A percentile compares a stretch with the other conserved stretches of the same genome.
phyloP scores from a whole-genome alignment of 1,140 invertebrate genomes.

The Hyles euphorbiae region DNA sequence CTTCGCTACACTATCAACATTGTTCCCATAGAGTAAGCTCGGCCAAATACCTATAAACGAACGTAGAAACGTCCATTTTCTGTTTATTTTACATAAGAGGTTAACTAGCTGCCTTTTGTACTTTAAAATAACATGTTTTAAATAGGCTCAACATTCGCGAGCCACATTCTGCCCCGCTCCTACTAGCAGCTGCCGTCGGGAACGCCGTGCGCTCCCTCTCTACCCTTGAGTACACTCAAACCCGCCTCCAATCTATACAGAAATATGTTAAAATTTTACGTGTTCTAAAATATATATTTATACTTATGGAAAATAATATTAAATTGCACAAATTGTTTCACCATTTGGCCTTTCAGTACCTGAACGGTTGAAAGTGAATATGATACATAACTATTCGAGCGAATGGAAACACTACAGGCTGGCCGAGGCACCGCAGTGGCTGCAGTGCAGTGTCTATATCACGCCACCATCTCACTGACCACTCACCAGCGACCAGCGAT shows the following conservation, averaged over 20 bases:
- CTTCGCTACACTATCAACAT: slow-evolving; percentile 51
- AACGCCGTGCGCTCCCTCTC: slow-evolving; percentile 35
- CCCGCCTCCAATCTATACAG: slow-evolving; percentile 31
- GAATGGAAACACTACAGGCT: no score
- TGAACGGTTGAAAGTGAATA: slow-evolving; percentile 9
- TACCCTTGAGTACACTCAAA: slow-evolving; percentile 20
- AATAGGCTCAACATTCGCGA: neutral
- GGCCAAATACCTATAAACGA: slow-evolving; percentile 45
- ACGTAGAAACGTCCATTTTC: slow-evolving; percentile 7
- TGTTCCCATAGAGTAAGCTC: slow-evolving; percentile 71
- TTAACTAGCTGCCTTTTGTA: slow-evolving; percentile 61
- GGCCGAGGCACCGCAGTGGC: no score
- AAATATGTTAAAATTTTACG: neutral
- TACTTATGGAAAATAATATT: slow-evolving; percentile 27
- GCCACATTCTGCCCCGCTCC: slow-evolving; percentile 6
- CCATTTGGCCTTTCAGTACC: slow-evolving; percentile 17
- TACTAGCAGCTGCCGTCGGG: slow-evolving; percentile 57
- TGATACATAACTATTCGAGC: no score
- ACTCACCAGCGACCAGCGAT: no score
- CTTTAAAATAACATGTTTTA: slow-evolving; percentile 11
- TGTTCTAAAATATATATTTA: slow-evolving; percentile 34
- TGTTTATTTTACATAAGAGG: slow-evolving; percentile 22
- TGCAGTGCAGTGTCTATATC: neutral
- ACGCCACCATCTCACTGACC: neutral
- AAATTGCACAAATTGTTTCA: slow-evolving; percentile 26